Conservation (phyloP, 2,888 invertebrate species). For the Epirrita christyi region DNA sequence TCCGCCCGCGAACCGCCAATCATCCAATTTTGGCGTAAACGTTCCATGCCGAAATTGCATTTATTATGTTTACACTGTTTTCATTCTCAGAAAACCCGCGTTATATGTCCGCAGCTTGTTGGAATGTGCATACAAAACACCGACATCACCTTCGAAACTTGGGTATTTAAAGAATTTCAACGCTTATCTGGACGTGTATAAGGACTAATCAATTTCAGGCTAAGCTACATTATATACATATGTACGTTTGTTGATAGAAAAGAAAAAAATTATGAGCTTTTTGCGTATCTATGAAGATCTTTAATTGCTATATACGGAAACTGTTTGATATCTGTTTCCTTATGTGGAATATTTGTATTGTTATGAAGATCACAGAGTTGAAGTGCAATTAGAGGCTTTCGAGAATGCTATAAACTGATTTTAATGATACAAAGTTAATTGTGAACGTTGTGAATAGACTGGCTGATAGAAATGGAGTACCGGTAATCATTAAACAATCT, state of each 20-base stretch:
- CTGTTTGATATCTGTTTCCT: conserved; percentile 40
- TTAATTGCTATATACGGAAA: conserved; percentile 47
- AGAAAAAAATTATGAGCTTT: conserved; percentile 44
- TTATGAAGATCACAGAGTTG: conserved; percentile 35
- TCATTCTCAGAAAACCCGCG: conserved; percentile 54
- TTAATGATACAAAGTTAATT: conserved; percentile 32
- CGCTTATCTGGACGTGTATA: conserved; percentile 22
- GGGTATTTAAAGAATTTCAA: conserved; percentile 19
- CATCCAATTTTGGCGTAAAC: conserved; percentile 68
- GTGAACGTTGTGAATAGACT: conserved; percentile 26
- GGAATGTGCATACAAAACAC: conserved; percentile 40
- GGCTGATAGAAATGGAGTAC: conserved; percentile 20
- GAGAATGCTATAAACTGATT: conserved; percentile 36
- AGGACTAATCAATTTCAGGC: neutral
- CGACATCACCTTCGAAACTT: conserved; percentile 11
- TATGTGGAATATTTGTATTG: conserved; percentile 38
- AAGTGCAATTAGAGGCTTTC: conserved; percentile 35
- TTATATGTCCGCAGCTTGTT: conserved; percentile 47
- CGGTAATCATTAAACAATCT: conserved; percentile 15
- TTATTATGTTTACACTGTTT: conserved; percentile 66
- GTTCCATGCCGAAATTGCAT: conserved; percentile 52
- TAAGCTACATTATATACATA: neutral
- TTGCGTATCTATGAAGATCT: conserved; percentile 32
- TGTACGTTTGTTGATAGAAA: conserved; percentile 32
- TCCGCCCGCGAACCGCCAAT: conserved; percentile 50